Evolutionary conservation across 2,888 invertebrate species (phyloP), one percentile per base, ranked within the genome.

Genomic region (Phasia obesa): DNA sequence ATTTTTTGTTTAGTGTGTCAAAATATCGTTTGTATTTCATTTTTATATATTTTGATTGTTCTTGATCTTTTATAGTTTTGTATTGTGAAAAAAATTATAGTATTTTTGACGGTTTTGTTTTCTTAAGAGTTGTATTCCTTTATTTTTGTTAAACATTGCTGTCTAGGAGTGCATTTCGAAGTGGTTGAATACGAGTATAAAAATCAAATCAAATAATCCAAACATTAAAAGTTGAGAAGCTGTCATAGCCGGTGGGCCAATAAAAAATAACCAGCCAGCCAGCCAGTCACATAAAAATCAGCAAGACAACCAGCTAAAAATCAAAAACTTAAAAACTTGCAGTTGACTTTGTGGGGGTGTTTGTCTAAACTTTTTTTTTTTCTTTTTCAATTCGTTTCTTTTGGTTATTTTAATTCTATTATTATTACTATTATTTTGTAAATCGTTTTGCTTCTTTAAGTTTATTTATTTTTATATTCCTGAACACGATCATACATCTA

Each of bases 41-140:
- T 60, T 70, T 64, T 57, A 67, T 76, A 62, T 53, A 79, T 74
- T 85, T 85, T 81, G 85, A 85, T 84, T 82, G 85, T 80, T 77
- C 84, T 82, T 82, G 82, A 82, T 82, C 76, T 74, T 78, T 82
- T 85, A 80, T 83, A 83, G 84, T 83, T 84, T 84, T 81, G 81
- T 84, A 84, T 85, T 85, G 84, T 84, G 47, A 49, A 57, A 78
- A 62, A 79, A 75, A 75, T 62, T 69, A 51, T 65, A 55, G 59
- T 38, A 65, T 38, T 69, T 74, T 75, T 69, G 65, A 81, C 55
- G 67, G 55, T 38, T 78, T 67, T 57, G 44, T 64, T 51, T 51
- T 31, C 15, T 25, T 6, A 15, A 21, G 21, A 76, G 21, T 59
- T 76, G n/a, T 59, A 44, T 78, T 78, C 67, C 23, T 77, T 55